phyloP scores from a whole-genome alignment of 2,797 vertebrate species.

The Notolabrus celidotus region DNA sequence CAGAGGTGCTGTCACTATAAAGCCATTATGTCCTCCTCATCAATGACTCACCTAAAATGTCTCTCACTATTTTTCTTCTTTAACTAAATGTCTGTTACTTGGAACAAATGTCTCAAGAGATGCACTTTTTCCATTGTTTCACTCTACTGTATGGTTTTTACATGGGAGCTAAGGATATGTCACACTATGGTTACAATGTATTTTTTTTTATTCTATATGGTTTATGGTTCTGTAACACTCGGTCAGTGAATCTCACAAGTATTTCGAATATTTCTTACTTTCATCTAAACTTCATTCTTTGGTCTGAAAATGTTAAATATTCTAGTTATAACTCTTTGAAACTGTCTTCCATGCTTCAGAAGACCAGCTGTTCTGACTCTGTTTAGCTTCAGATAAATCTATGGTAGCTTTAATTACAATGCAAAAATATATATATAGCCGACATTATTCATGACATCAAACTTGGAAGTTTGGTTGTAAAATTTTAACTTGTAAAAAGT shows the following conservation, averaged over 20 bases:
- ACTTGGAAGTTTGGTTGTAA: background rate
- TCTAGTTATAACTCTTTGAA: background rate
- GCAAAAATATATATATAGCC: no score
- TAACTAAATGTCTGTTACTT: slow-evolving; percentile 34
- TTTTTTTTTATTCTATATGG: background rate
- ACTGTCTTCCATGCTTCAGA: background rate
- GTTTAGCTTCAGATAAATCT: background rate
- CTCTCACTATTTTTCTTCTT: background rate
- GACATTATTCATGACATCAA: no score
- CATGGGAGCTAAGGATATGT: slow-evolving; percentile 26
- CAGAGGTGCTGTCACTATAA: slow-evolving; percentile 36
- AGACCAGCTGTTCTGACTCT: background rate
- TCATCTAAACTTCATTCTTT: background rate
- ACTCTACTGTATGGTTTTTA: slow-evolving; percentile 17
- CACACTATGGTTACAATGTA: background rate
- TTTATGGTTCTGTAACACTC: background rate
- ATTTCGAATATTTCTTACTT: background rate
- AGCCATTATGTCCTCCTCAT: slow-evolving; percentile 22
- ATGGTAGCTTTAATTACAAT: no score
- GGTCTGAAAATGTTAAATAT: background rate
- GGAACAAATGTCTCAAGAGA: slow-evolving; percentile 1
- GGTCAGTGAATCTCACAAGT: slow-evolving; percentile 1
- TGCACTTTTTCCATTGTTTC: slow-evolving; percentile 30
- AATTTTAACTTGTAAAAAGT: background rate
- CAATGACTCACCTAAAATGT: slow-evolving; percentile 3